Conservation (phyloP, 37 sponge, comb jelly and placozoan species). For the Chondrosia reniformis region DNA sequence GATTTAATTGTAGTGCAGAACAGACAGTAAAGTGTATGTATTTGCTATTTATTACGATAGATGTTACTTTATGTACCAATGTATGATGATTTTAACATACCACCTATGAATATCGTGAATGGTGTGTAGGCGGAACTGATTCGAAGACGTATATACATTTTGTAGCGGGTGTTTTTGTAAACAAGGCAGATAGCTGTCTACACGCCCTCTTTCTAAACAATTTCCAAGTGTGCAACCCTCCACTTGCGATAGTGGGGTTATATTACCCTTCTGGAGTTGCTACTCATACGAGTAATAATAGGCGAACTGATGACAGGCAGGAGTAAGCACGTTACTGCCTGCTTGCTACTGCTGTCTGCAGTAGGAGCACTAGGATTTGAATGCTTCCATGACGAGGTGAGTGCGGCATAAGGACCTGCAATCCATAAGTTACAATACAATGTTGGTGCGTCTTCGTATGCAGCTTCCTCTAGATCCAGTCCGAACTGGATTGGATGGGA, state of each 20-base stretch:
- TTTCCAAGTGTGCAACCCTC: background rate
- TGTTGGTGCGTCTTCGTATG: no score
- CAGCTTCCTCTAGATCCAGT: background rate
- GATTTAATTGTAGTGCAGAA: background rate
- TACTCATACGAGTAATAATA: background rate
- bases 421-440: no score
- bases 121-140: no score
- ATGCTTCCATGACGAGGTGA: conserved; percentile 3
- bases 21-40: background rate
- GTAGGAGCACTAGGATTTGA: background rate
- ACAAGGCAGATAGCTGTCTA: no score
- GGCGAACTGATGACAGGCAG: background rate
- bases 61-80: no score
- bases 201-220: no score
- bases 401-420: background rate
- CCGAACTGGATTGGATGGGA: no score
- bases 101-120: background rate
- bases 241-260: background rate
- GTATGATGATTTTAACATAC: background rate
- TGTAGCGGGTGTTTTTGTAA: no score
- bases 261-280: background rate
- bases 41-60: background rate
- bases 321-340: background rate
- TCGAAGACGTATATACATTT: no score
- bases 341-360: background rate